A percentile compares a stretch with the other conserved stretches of the same genome.
These are phyloP conservation scores for Andrena cerasifolii DNA, from an alignment of 1,140 invertebrate genomes.

Conservation along the genomic window DNA sequence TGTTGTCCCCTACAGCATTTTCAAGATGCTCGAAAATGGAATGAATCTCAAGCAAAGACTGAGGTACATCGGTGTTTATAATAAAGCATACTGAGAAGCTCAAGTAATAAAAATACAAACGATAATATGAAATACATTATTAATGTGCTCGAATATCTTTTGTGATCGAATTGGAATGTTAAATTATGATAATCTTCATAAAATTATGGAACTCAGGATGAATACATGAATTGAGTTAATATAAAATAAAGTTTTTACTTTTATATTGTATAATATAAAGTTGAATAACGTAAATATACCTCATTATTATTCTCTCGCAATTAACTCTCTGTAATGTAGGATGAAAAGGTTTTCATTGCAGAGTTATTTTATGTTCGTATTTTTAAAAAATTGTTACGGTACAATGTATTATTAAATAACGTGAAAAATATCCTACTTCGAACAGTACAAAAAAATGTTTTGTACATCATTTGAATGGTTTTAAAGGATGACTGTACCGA, in stretches of 20 bases:
- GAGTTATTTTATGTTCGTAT: no score
- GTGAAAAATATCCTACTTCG: no score
- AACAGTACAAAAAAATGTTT: no score
- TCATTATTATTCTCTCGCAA: no score
- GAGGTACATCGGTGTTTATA: slow-evolving; percentile 70
- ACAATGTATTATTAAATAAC: no score
- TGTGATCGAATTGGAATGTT: background rate
- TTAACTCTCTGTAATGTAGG: no score
- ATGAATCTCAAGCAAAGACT: slow-evolving; percentile 55
- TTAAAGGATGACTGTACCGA: no score
- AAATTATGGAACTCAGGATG: background rate
- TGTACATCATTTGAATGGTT: no score
- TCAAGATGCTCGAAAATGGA: slow-evolving; percentile 52
- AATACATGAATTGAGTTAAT: background rate
- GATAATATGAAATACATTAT: background rate
- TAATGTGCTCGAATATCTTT: background rate
- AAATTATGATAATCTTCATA: background rate
- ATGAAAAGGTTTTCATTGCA: no score
- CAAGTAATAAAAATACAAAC: background rate
- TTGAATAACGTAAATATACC: background rate
- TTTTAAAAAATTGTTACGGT: no score
- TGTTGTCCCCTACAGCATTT: slow-evolving; percentile 76
- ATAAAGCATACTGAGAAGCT: background rate
- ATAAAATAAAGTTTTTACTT: background rate
- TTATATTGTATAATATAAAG: background rate